A percentile compares a stretch with the other conserved stretches of the same genome.
These are phyloP conservation scores for Diarsia rubi DNA, from an alignment of 2,888 invertebrate genomes.

Conservation along the genomic window DNA sequence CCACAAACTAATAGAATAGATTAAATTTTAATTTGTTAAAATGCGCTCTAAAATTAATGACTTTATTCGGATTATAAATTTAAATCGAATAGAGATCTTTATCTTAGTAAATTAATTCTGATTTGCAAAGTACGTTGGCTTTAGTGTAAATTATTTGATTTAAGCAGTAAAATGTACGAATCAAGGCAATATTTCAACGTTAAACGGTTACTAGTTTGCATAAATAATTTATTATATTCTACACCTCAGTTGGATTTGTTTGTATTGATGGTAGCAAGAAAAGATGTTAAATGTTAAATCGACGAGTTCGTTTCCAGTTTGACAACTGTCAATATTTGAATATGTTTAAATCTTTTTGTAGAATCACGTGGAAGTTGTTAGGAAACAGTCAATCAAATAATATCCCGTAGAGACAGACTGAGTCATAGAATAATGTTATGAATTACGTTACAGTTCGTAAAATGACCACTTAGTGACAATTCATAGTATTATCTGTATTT, in stretches of 20 bases:
- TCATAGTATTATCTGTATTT: too few relatives aligned
- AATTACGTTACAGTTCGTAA: too few relatives aligned
- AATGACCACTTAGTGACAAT: too few relatives aligned
- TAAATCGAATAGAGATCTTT: conserved; percentile 51
- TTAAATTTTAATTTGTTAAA: conserved; percentile 45
- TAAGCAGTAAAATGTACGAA: conserved; percentile 52
- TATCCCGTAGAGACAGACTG: too few relatives aligned
- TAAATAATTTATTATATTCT: conserved; percentile 57
- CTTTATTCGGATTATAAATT: conserved; percentile 58
- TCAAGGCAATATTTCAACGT: conserved; percentile 59
- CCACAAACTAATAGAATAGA: conserved; percentile 56
- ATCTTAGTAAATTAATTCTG: conserved; percentile 57
- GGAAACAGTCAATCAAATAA: too few relatives aligned
- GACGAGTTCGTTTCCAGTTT: conserved; percentile 3
- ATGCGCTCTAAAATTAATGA: conserved; percentile 46
- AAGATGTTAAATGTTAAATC: conserved; percentile 17
- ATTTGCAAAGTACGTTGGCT: conserved; percentile 57
- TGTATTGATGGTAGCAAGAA: conserved; percentile 37
- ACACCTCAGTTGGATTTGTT: conserved; percentile 47
- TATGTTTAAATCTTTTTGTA: background rate
- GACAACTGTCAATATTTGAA: conserved; percentile 5
- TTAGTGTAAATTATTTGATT: conserved; percentile 62
- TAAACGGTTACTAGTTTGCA: conserved; percentile 55
- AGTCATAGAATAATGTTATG: too few relatives aligned
- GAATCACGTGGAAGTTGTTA: background rate